phyloP scores from a whole-genome alignment of 2,888 invertebrate genomes.

The Rotaria magnacalcarata region DNA sequence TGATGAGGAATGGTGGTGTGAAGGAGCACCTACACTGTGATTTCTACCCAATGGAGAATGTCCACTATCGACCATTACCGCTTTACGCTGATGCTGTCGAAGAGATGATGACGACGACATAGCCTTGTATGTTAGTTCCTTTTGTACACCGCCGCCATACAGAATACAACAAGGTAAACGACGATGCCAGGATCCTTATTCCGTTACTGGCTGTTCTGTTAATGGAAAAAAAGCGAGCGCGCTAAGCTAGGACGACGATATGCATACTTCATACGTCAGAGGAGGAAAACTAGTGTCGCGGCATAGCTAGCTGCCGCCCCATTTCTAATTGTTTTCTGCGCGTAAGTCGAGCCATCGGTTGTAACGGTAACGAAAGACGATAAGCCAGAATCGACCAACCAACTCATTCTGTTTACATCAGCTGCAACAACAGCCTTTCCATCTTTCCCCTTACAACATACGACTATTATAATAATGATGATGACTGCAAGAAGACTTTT shows the following conservation, averaged over 20 bases:
- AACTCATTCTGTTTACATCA: slow-evolving; percentile 10
- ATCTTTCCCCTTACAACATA: neutral
- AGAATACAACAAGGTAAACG: slow-evolving; percentile 13
- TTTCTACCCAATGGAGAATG: neutral
- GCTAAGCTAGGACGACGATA: slow-evolving; percentile 4
- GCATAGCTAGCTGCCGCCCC: neutral
- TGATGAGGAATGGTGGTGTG: neutral
- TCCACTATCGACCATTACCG: neutral
- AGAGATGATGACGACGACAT: slow-evolving; percentile 4
- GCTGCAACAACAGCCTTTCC: neutral
- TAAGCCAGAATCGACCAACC: slow-evolving; percentile 8
- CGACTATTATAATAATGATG: neutral
- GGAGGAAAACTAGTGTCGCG: neutral
- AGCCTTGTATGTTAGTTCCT: slow-evolving; percentile 4
- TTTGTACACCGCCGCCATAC: slow-evolving; percentile 1
- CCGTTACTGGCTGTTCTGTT: neutral
- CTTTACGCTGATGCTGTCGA: neutral
- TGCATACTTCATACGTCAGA: neutral
- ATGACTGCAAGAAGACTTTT: slow-evolving; percentile 5
- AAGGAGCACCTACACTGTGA: neutral
- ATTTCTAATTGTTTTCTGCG: slow-evolving; percentile 3
- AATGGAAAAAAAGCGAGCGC: neutral
- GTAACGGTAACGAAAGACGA: slow-evolving; percentile 7
- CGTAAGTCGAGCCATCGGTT: neutral
- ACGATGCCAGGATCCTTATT: slow-evolving; percentile 1